Evolutionary conservation across 2,113 vertebrate genomes (phyloP).

Genomic region (Notothenia rossii): DNA sequence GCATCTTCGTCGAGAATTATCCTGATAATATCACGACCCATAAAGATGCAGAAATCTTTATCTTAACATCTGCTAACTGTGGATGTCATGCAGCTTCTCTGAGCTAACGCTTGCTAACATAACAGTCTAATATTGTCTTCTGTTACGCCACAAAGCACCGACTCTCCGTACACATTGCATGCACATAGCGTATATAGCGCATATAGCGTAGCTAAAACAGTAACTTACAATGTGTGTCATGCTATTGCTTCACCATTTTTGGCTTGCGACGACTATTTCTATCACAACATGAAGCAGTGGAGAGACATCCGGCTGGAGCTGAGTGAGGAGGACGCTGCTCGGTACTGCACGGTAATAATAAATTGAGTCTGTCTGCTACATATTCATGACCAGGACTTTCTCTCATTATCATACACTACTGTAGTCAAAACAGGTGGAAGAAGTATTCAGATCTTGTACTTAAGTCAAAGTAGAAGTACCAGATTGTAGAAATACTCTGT

Average conservation of each 20-base stretch:
- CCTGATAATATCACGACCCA: not conserved
- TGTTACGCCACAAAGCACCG: conserved; percentile 30
- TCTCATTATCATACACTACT: not conserved
- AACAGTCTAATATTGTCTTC: conserved; percentile 8
- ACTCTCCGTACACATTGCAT: conserved; percentile 13
- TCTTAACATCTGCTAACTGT: conserved; percentile 8
- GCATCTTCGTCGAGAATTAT: not conserved
- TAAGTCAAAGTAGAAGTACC: too few species aligned
- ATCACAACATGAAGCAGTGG: conserved; percentile 39
- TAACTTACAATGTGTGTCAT: conserved; percentile 66
- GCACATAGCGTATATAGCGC: conserved; percentile 33
- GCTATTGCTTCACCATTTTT: conserved; percentile 81
- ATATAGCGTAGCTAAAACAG: conserved; percentile 9
- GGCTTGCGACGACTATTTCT: conserved; percentile 52
- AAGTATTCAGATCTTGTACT: too few species aligned
- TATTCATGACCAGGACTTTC: not conserved
- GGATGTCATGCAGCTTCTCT: not conserved
- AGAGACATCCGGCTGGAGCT: conserved; percentile 25
- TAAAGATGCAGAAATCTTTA: not conserved
- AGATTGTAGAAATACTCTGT: too few species aligned
- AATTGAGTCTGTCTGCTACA: conserved; percentile 3
- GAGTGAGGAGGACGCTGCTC: conserved; percentile 29
- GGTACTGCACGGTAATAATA: conserved; percentile 6
- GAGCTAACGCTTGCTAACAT: conserved; percentile 53
- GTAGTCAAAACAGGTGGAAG: not conserved